These are phyloP conservation scores for Pseudopipra pipra DNA, from an alignment of 2,113 vertebrate species.

Conservation along the genomic window DNA sequence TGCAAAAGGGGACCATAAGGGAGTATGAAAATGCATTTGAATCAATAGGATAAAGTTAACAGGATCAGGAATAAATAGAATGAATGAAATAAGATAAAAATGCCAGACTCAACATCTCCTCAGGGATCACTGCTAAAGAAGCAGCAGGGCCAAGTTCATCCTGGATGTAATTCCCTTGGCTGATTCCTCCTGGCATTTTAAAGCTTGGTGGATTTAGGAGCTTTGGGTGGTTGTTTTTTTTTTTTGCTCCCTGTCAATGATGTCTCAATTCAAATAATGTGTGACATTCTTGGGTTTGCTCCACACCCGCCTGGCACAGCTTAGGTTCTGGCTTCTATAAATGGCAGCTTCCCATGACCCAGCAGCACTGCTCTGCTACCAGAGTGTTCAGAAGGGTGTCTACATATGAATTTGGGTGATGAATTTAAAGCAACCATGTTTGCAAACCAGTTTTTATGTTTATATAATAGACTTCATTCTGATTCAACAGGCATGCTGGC, in stretches of 20 bases:
- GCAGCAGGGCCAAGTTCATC: slow-evolving; percentile 7
- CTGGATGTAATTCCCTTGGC: neutral
- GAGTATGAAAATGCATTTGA: slow-evolving; percentile 63
- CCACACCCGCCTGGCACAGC: neutral
- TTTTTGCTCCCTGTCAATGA: slow-evolving; percentile 19
- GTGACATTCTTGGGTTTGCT: slow-evolving; percentile 43
- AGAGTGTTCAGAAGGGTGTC: neutral
- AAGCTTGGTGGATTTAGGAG: slow-evolving; percentile 50
- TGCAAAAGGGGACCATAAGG: slow-evolving; percentile 52
- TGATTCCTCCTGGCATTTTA: neutral
- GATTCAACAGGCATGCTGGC: neutral
- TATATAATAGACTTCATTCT: neutral
- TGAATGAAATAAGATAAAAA: slow-evolving; percentile 72
- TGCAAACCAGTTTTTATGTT: neutral
- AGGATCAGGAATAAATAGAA: slow-evolving; percentile 71
- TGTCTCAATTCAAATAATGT: slow-evolving; percentile 44
- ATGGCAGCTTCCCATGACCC: slow-evolving; percentile 21
- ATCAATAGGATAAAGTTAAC: slow-evolving; percentile 73
- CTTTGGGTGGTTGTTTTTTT: slow-evolving; percentile 3
- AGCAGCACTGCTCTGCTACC: neutral
- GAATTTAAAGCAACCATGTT: neutral
- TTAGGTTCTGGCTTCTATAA: slow-evolving; percentile 29
- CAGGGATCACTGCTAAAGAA: slow-evolving; percentile 3
- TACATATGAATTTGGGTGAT: neutral
- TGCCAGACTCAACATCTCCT: neutral